Percentiles rank a stretch among this genome's conserved stretches.
Evolutionary conservation across 2,888 invertebrate genomes (phyloP).

Genomic region (Epirrhoe alternata): DNA sequence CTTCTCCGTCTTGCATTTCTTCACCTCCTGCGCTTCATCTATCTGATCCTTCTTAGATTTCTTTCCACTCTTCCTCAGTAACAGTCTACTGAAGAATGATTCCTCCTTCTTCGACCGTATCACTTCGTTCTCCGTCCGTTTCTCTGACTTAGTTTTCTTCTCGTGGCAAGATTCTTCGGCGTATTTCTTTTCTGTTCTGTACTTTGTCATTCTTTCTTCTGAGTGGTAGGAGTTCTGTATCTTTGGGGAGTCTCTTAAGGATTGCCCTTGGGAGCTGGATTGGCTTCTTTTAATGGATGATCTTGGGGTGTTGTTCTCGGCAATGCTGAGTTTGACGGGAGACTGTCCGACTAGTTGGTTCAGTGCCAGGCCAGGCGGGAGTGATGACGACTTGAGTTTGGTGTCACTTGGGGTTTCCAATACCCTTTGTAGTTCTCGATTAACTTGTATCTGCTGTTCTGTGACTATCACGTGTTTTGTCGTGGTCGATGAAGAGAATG

Average conservation of each 20-base stretch:
- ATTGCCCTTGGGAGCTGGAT: slow-evolving; percentile 80
- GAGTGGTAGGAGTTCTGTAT: slow-evolving; percentile 64
- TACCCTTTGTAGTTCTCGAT: slow-evolving; percentile 72
- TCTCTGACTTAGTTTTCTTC: slow-evolving; percentile 80
- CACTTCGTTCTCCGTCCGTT: slow-evolving; percentile 79
- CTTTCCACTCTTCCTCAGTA: slow-evolving; percentile 89
- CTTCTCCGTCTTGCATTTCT: slow-evolving; percentile 73
- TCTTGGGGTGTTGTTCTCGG: slow-evolving; percentile 71
- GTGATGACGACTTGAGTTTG: slow-evolving; percentile 87
- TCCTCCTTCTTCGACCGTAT: slow-evolving; percentile 83
- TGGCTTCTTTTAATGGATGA: slow-evolving; percentile 81
- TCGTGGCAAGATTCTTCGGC: slow-evolving; percentile 80
- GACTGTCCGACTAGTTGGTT: slow-evolving; percentile 79
- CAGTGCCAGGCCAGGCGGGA: slow-evolving; percentile 86
- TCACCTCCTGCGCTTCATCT: slow-evolving; percentile 73
- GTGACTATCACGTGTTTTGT: slow-evolving; percentile 75
- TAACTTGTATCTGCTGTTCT: slow-evolving; percentile 73
- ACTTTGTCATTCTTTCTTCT: slow-evolving; percentile 69
- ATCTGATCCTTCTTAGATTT: slow-evolving; percentile 86
- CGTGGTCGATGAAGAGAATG: slow-evolving; percentile 82
- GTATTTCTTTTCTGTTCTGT: slow-evolving; percentile 71
- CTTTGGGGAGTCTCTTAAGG: slow-evolving; percentile 70
- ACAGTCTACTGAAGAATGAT: slow-evolving; percentile 87
- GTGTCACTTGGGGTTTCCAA: slow-evolving; percentile 78
- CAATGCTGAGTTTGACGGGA: slow-evolving; percentile 81